Evolutionary conservation across 2,888 invertebrate genomes (phyloP).

Genomic region (Trissolcus japonicus): DNA sequence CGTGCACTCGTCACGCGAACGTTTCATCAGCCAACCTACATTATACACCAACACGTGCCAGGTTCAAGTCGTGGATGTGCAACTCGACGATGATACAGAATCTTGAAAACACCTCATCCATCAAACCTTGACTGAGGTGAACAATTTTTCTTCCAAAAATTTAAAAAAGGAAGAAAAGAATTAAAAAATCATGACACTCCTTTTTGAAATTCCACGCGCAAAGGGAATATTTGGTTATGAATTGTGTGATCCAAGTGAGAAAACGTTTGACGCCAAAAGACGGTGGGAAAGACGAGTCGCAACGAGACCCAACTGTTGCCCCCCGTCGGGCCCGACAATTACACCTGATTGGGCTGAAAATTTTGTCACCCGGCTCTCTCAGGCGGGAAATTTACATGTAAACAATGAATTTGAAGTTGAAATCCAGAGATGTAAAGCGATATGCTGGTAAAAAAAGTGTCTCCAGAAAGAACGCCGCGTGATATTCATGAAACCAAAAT

Average conservation of each 20-base stretch:
- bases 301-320: slow-evolving; percentile 53
- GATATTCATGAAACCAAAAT: background rate
- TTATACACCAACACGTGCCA: slow-evolving; percentile 67
- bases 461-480: background rate
- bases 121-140: too few relatives aligned
- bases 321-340: slow-evolving; percentile 72
- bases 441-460: slow-evolving; percentile 1
- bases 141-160: too few relatives aligned
- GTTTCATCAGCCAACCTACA: slow-evolving; percentile 74
- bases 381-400: slow-evolving; percentile 24
- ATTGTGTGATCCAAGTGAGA: too few relatives aligned
- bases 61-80: slow-evolving; percentile 59
- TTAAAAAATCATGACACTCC: background rate
- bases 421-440: slow-evolving; percentile 13
- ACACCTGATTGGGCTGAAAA: slow-evolving; percentile 74
- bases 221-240: too few relatives aligned
- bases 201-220: background rate
- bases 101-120: slow-evolving; percentile 47
- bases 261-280: background rate
- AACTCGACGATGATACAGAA: slow-evolving; percentile 45
- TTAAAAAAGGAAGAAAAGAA: background rate
- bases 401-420: slow-evolving; percentile 11
- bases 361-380: slow-evolving; percentile 61
- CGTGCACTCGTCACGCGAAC: slow-evolving; percentile 74
- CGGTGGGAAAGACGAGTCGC: slow-evolving; percentile 20